phyloP scores from a whole-genome alignment of 2,888 invertebrate species.

The Tetragonula carbonaria region DNA sequence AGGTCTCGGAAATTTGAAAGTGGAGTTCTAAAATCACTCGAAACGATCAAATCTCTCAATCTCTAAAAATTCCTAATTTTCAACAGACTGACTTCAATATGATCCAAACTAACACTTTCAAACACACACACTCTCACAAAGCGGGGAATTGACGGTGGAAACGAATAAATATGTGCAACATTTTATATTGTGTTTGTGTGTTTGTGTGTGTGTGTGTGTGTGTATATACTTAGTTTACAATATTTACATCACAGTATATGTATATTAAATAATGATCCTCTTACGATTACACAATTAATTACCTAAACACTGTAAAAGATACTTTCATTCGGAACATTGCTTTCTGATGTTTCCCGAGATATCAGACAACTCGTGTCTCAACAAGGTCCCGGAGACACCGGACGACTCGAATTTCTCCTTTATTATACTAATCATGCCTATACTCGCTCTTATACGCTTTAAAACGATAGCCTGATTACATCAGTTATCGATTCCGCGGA shows the following conservation, averaged over 20 bases:
- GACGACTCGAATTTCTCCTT: slow-evolving; percentile 12
- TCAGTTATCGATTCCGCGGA: slow-evolving; percentile 31
- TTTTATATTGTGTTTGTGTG: slow-evolving; percentile 58
- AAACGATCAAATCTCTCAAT: too few species aligned
- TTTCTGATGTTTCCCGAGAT: slow-evolving; percentile 43
- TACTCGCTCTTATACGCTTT: slow-evolving; percentile 34
- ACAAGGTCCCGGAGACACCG: slow-evolving; percentile 8
- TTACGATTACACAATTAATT: slow-evolving; percentile 66
- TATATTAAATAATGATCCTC: slow-evolving; percentile 68
- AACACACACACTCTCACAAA: background rate
- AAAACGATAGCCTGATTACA: slow-evolving; percentile 48
- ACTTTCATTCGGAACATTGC: slow-evolving; percentile 71
- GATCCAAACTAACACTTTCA: background rate
- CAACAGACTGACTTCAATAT: too few species aligned
- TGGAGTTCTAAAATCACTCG: too few species aligned
- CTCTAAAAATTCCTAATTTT: too few species aligned
- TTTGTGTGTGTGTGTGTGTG: too few species aligned
- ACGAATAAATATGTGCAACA: slow-evolving; percentile 62
- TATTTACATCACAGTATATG: slow-evolving; percentile 77
- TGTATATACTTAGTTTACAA: slow-evolving; percentile 75
- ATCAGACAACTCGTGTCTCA: slow-evolving; percentile 13
- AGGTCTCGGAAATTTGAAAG: too few species aligned
- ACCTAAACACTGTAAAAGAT: slow-evolving; percentile 67
- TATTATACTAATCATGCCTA: slow-evolving; percentile 19
- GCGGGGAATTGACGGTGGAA: background rate